phyloP scores from a whole-genome alignment of 2,797 vertebrate species.

The Gallirallus australis region DNA sequence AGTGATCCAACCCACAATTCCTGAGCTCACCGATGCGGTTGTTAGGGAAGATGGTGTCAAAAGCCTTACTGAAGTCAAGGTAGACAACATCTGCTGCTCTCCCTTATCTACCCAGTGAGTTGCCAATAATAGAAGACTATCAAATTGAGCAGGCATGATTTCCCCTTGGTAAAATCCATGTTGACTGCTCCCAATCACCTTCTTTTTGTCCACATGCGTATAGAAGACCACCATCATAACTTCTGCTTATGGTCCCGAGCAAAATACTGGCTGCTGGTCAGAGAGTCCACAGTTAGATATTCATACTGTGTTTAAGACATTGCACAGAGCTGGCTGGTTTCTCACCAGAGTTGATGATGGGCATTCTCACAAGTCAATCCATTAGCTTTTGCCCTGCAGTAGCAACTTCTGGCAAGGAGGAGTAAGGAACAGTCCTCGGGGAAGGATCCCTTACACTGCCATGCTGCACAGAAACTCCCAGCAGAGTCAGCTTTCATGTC shows the following conservation, averaged over 20 bases:
- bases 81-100: no score
- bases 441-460: neutral
- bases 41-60: no score
- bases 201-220: no score
- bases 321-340: fast-evolving
- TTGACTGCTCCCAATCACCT: no score
- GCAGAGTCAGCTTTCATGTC: neutral
- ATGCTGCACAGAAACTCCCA: neutral
- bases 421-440: neutral
- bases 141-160: no score
- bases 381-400: neutral
- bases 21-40: no score
- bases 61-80: no score
- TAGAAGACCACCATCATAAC: neutral
- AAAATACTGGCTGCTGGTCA: neutral
- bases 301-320: neutral
- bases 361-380: neutral
- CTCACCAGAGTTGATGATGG: fast-evolving
- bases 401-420: neutral
- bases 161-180: no score
- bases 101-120: no score
- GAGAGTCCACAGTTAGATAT: neutral
- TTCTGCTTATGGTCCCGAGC: neutral
- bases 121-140: no score
- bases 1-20: no score